phyloP scores from a whole-genome alignment of 2,797 vertebrate species.

The Galaxias olidus region DNA sequence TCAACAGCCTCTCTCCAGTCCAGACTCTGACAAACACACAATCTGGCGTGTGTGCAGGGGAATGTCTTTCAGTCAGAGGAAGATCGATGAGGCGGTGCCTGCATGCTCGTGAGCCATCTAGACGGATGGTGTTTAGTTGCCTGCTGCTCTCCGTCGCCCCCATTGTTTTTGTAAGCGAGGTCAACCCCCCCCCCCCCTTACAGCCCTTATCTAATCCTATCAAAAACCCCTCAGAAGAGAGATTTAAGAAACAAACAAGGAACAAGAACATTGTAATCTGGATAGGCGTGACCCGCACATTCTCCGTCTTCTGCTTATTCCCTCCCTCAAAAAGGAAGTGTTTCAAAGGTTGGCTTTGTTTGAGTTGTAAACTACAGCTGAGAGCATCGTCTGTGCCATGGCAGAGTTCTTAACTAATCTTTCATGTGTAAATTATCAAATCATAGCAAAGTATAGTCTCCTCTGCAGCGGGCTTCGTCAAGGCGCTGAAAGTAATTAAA shows the following conservation, averaged over 20 bases:
- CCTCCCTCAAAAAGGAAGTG: slow-evolving; percentile 34
- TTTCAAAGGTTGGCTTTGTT: slow-evolving; percentile 27
- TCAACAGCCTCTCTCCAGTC: slow-evolving; percentile 23
- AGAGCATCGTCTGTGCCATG: slow-evolving; percentile 24
- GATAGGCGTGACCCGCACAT: slow-evolving; percentile 40
- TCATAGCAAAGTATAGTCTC: no score
- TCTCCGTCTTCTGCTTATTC: slow-evolving; percentile 16
- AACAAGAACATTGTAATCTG: slow-evolving; percentile 58
- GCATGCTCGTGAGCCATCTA: slow-evolving; percentile 29
- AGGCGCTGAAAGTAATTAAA: no score
- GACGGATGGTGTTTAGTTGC: slow-evolving; percentile 33
- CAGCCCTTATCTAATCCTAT: slow-evolving; percentile 71
- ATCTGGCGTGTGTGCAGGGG: slow-evolving; percentile 55
- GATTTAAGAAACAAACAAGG: slow-evolving; percentile 58
- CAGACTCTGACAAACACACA: slow-evolving; percentile 26
- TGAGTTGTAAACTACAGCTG: no score
- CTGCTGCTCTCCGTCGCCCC: slow-evolving; percentile 29
- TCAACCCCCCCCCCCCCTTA: slow-evolving; percentile 51
- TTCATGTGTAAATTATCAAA: no score
- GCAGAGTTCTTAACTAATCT: no score
- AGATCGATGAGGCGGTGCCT: slow-evolving; percentile 62
- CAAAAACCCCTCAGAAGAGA: slow-evolving; percentile 64
- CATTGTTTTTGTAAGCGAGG: slow-evolving; percentile 54
- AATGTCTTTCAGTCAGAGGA: slow-evolving; percentile 63
- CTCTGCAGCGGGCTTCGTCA: no score